Base-by-base conservation (phyloP, 2,113 vertebrate genomes). In the Alethe diademata region DNA sequence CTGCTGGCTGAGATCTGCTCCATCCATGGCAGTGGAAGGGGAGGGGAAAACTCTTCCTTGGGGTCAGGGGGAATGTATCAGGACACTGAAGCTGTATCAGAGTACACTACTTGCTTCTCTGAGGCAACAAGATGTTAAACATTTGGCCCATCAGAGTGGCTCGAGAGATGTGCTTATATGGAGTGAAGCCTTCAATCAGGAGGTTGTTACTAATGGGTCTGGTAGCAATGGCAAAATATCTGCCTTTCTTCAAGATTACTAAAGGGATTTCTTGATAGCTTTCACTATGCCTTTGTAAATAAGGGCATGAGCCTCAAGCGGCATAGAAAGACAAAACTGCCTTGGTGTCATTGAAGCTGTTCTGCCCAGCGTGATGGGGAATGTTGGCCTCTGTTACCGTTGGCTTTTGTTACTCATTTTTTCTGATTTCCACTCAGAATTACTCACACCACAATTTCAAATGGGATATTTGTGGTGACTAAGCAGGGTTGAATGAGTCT, bases 351-450 rank as follows among this genome's bases (percentile, higher is more conserved):
- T 2, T 70, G 29, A 70, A 87, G 38, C 42, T 67, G 5, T 69
- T 78, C 28, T 69, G 66, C 20, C n/a, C 26, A 45, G 1, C 0
- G 0, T 56, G 31, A 65, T 1, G 7, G 28, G 13, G 38, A 47
- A 36, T 36, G 28, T 56, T 72, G 45, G 50, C 38, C 45, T 85
- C n/a, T 78, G 36, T 58, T 89, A 58, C 71, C 0, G 0, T 5
- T 92, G 66, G 40, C 42, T 66, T 92, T 58, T 0, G 2, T 96
- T 94, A 94, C 51, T 90, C 24, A 90, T 56, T 91, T 94, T 89
- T 95, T 73, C 62, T 73, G 64, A 33, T 96, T 96, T 95, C 81
- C 54, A 56, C 47, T 83, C 43, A 78, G 85, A 85, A 62, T 94
- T 94, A 88, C 67, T 96, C 92, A 88, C 43, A 40, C 16, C 23